Evolutionary conservation across 2,797 vertebrate genomes (phyloP), one percentile per base, ranked within the genome.

Genomic region (Coendou prehensilis): DNA sequence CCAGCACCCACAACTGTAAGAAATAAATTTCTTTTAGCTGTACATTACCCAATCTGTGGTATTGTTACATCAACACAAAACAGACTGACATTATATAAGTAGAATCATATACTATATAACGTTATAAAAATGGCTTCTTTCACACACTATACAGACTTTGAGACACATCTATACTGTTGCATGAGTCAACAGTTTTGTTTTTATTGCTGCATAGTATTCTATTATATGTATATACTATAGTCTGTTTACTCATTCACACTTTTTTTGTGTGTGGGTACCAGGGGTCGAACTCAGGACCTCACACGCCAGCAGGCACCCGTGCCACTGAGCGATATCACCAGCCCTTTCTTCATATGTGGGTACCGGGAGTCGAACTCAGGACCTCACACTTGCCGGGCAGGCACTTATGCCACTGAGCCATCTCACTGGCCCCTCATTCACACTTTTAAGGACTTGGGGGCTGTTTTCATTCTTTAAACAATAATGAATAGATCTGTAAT

Each of bases 101-200:
- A 94, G 11, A 89, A 78, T 30, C 20, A 75, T 13, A 47, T 15
- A 45, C 41, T 18, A 56, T 30, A 9, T 61, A n/a, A 52, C 41
- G 41, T 73, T 80, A 56, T 64, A 33, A 69, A 95, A 86, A 79
- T 57, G 56, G 26, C 23, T 90, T 97, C 13, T 82, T 87, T 87
- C 41, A 59, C 52, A 33, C 2, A 56, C 9, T 9, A 47, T 18
- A 83, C 52, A 64, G 45, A 13, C 87, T 80, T 80, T 59, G 80
- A 71, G 33, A 64, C 85, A 47, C 56, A 23, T 13, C 41, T 52
- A 33, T 9, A 47, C 23, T 41, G 1, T 30, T 59, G 18, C 54
- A 64, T 47, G 59, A 76, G 37, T n/a, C 76, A 7, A 5, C 9
- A 17, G 4, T 56, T 59, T 45, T 73, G 50, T 73, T 54, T 85